These are phyloP conservation scores for Diorhabda elongata DNA, from an alignment of 1,140 invertebrate species.

Conservation along the genomic window DNA sequence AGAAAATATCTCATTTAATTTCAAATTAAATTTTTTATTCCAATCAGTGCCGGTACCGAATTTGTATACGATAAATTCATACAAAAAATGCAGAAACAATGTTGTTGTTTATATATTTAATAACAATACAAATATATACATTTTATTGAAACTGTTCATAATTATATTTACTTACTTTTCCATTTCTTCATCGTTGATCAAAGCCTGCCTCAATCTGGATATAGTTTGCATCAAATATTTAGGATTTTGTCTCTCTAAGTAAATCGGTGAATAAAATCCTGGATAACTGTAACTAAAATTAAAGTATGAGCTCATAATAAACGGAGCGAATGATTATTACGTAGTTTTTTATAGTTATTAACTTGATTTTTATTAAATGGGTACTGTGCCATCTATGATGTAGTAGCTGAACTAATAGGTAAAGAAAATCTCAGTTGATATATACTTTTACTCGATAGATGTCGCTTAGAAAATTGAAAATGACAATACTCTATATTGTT, in stretches of 20 bases:
- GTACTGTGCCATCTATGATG: not conserved
- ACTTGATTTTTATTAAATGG: not conserved
- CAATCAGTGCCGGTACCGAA: too few species aligned
- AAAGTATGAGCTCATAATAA: not conserved
- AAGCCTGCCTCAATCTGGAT: constrained; percentile 37
- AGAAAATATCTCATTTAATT: too few species aligned
- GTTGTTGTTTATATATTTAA: too few species aligned
- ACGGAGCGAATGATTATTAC: not conserved
- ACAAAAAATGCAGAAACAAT: too few species aligned
- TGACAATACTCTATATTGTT: too few species aligned
- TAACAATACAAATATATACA: too few species aligned
- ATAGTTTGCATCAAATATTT: constrained; percentile 38
- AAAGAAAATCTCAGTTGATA: not conserved
- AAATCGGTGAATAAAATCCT: constrained; percentile 36
- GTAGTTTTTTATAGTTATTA: not conserved
- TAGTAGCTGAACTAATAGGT: not conserved
- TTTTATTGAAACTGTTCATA: too few species aligned
- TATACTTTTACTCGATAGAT: too few species aligned
- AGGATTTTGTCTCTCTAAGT: constrained; percentile 36
- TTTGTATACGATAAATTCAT: too few species aligned
- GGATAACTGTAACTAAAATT: constrained; percentile 34
- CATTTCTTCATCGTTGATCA: constrained; percentile 39
- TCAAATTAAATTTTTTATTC: too few species aligned
- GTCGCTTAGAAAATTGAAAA: too few species aligned
- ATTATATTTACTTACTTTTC: constrained; percentile 38